Conservation (phyloP, 2,888 invertebrate genomes). For the Drosophila maculinotata region DNA sequence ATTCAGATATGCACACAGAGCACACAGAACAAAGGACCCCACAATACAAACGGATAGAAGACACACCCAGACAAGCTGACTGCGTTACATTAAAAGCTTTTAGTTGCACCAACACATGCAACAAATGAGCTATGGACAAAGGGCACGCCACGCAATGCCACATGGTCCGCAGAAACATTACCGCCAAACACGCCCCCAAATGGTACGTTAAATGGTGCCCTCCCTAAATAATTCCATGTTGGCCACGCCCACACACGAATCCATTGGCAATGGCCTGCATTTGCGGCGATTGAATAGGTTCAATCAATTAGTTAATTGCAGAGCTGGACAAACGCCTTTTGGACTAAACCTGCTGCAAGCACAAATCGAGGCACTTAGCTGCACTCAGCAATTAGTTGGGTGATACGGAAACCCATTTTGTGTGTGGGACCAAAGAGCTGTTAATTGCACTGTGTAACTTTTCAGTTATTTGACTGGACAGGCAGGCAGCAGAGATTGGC, state of each 20-base stretch:
- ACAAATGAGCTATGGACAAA: conserved; percentile 42
- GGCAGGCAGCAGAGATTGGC: neutral
- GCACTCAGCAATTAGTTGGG: conserved; percentile 66
- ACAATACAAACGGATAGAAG: too few species aligned
- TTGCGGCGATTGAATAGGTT: conserved; percentile 75
- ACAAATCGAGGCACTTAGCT: conserved; percentile 73
- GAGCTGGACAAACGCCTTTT: conserved; percentile 50
- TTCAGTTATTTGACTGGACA: conserved; percentile 21
- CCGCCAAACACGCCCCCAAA: conserved; percentile 29
- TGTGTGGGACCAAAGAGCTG: conserved; percentile 42
- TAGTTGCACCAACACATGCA: conserved; percentile 49
- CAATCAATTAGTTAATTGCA: conserved; percentile 79
- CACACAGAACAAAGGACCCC: too few species aligned
- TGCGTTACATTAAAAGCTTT: conserved; percentile 71
- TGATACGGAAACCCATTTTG: conserved; percentile 44
- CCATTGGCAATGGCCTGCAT: conserved; percentile 47
- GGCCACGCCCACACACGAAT: conserved; percentile 56
- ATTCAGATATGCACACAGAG: conserved; percentile 32
- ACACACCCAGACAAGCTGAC: conserved; percentile 29
- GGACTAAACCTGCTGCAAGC: conserved; percentile 42
- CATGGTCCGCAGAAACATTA: too few species aligned
- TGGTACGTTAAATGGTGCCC: conserved; percentile 39
- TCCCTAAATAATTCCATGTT: conserved; percentile 43
- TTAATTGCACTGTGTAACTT: conserved; percentile 47
- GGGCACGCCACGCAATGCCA: conserved; percentile 31